phyloP scores from a whole-genome alignment of 2,797 vertebrate species.

The Phaenicophaeus curvirostris region DNA sequence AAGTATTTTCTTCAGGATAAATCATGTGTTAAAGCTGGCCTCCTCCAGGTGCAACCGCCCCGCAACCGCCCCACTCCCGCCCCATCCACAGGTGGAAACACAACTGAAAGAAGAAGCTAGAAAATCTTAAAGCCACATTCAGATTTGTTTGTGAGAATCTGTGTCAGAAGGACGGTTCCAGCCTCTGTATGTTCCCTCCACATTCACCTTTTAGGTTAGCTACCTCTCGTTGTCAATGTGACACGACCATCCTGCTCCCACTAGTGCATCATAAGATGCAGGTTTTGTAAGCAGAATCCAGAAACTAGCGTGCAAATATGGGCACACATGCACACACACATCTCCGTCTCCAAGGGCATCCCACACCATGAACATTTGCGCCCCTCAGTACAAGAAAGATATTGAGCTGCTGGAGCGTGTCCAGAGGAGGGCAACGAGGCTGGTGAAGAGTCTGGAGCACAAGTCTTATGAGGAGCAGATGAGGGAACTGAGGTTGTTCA shows the following conservation, averaged over 20 bases:
- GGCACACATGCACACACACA: not conserved
- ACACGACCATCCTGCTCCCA: not conserved
- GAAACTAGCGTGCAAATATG: not conserved
- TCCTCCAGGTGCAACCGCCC: not conserved
- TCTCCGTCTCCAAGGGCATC: not conserved
- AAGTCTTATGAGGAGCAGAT: too few relatives aligned
- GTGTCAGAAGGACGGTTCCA: not conserved
- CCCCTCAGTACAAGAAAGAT: too few relatives aligned
- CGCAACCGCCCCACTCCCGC: not conserved
- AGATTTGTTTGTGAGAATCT: accelerated
- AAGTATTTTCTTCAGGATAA: not conserved
- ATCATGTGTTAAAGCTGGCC: not conserved
- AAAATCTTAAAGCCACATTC: not conserved
- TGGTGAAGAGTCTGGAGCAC: too few relatives aligned
- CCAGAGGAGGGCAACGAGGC: too few relatives aligned
- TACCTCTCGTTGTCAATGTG: not conserved
- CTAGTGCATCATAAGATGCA: not conserved
- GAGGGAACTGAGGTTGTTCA: too few relatives aligned
- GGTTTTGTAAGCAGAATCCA: not conserved
- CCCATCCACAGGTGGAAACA: not conserved
- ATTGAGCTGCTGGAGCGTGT: too few relatives aligned
- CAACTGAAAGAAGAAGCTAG: not conserved
- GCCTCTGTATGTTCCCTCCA: not conserved
- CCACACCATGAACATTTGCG: not conserved
- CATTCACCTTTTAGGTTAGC: not conserved